Percentiles rank a stretch among this genome's conserved stretches.
Conservation (phyloP, 2,113 vertebrate species). For the Cochlearius cochlearius region DNA sequence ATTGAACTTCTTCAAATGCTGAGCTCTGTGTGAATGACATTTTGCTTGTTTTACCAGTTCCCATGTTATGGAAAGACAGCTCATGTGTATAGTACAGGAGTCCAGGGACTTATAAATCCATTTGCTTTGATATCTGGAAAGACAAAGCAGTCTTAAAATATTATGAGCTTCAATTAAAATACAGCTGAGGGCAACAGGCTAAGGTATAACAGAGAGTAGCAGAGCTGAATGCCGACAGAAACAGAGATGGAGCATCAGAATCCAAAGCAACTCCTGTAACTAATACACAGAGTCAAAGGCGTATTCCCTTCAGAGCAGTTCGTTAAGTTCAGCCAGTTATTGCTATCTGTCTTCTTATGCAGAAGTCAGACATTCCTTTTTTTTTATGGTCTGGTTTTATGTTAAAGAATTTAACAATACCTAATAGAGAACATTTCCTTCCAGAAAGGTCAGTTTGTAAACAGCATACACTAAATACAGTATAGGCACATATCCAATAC, state of each 20-base stretch:
- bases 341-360: neutral
- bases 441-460: neutral
- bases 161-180: constrained; percentile 32
- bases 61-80: neutral
- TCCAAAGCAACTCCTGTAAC: neutral
- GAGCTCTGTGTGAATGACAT: neutral
- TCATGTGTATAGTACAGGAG: neutral
- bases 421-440: neutral
- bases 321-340: neutral
- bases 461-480: neutral
- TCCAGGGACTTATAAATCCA: constrained; percentile 16
- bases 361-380: neutral
- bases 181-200: neutral
- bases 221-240: neutral
- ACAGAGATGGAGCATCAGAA: neutral
- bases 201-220: neutral
- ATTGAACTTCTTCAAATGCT: neutral
- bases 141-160: constrained; percentile 53
- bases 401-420: neutral
- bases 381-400: neutral
- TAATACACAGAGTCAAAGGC: neutral
- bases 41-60: neutral
- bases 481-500: neutral
- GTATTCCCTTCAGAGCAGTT: neutral
- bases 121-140: constrained; percentile 36